Base-by-base conservation (phyloP, 1,140 invertebrate genomes). In the Myzus persicae region DNA sequence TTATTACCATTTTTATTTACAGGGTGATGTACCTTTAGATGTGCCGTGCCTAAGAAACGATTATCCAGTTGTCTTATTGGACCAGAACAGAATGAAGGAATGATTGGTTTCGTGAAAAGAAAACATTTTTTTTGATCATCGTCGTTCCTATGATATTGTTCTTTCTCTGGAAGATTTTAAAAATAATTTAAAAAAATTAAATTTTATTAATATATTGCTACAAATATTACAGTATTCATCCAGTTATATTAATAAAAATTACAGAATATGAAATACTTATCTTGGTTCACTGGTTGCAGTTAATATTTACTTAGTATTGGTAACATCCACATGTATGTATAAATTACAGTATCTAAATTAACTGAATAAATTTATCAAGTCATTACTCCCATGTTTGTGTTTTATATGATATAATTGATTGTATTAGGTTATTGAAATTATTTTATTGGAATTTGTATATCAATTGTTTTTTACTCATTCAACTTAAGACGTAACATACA, bases 11-110 rank as follows among this genome's bases (percentile, higher is more conserved):
- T 38, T 48, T 24, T 48, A 31, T 40, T 89, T 54, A 54, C 46
- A 93, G 91, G 91, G 91, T 42, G 91, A 93, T 84, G 91, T 93
- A 26, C 91, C 11, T 40, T 93, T 93, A 26, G 91, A 93, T 31
- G 81, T 84, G 7, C 91, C 91, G 1, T 93, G 91, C 22, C 22
- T 93, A 85, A 93, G 76, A 54, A 84, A 93, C 14, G 91, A 93
- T 93, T 93, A 93, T 54, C 91, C 91, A 40, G 46, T 93, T 38
- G n/a, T 93, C 31, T 22, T 93, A n/a, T 54, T 93, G 9, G 91
- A 93, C 4, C 90, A 91, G 11, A 90, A 67, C 38, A 54, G 5
- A 54, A 24, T 40, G 14, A 89, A 38, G 9, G 88, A 90, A 67
- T 90, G 87, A 89, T 48, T 48, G 4, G 59, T 76, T 76, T 76